Evolutionary conservation across 1,140 invertebrate genomes (phyloP).

Genomic region (Aradophagus sp.): DNA sequence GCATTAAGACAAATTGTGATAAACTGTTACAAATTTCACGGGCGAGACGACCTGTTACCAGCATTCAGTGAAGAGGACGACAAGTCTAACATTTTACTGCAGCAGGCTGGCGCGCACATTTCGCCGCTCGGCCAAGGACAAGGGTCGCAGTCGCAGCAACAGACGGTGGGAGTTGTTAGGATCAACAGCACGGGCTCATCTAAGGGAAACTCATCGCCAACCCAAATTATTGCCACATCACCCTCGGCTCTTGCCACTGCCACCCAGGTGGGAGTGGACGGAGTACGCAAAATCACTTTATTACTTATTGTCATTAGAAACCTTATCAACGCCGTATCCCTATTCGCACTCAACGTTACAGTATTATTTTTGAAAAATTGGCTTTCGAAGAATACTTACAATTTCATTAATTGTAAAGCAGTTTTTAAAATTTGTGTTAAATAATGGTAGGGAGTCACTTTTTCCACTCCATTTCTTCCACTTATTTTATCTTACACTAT

Average conservation of each 20-base stretch:
- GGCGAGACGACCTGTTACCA: conserved; percentile 94
- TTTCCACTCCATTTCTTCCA: too few relatives aligned
- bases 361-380: too few relatives aligned
- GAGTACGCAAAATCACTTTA: conserved; percentile 58
- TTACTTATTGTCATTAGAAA: conserved; percentile 32
- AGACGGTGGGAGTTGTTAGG: conserved; percentile 81
- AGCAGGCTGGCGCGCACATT: conserved; percentile 69
- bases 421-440: not conserved
- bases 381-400: conserved; percentile 12
- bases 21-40: conserved; percentile 99
- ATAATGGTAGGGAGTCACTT: too few relatives aligned
- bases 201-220: conserved; percentile 75
- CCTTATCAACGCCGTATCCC: too few relatives aligned
- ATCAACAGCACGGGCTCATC: conserved; percentile 76
- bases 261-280: conserved; percentile 81
- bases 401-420: not conserved
- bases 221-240: conserved; percentile 77
- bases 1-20: conserved; percentile 97
- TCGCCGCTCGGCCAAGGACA: conserved; percentile 67
- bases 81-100: conserved; percentile 76
- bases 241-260: conserved; percentile 77
- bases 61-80: conserved; percentile 95
- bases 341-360: too few relatives aligned
- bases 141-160: conserved; percentile 68
- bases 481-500: too few relatives aligned